Evolutionary conservation across 92 coral and sea anemone genomes (phyloP).

Genomic region (Epizoanthus rinbou): DNA sequence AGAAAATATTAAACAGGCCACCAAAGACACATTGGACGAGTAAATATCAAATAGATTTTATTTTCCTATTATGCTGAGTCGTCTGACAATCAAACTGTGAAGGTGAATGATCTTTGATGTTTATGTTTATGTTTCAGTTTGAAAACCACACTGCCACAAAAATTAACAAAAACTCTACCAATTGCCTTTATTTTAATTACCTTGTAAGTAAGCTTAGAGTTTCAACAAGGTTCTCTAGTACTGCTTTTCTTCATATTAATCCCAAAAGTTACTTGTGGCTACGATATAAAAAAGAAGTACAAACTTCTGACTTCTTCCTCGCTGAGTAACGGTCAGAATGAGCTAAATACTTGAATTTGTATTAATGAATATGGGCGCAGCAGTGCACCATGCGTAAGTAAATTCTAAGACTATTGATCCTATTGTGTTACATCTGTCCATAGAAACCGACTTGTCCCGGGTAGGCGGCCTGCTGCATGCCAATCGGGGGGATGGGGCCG

Average conservation of each 20-base stretch:
- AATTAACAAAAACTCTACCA: conserved; percentile 30
- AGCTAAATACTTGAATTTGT: conserved; percentile 42
- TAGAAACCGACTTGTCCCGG: conserved; percentile 51
- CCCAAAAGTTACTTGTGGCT: conserved; percentile 23
- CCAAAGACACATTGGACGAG: not conserved
- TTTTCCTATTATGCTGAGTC: conserved; percentile 23
- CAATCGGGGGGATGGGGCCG: not conserved
- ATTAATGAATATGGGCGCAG: conserved; percentile 24
- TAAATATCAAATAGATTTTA: conserved; percentile 40
- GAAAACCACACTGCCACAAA: conserved; percentile 35
- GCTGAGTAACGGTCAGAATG: not conserved
- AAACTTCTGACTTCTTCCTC: conserved; percentile 3
- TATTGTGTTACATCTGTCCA: conserved; percentile 42
- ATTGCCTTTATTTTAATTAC: conserved; percentile 30
- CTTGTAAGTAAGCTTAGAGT: conserved; percentile 5
- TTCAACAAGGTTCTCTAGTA: conserved; percentile 3
- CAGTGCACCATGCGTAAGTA: conserved; percentile 37
- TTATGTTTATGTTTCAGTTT: conserved; percentile 18
- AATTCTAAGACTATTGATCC: conserved; percentile 36
- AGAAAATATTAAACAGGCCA: conserved; percentile 25
- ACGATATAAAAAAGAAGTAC: conserved; percentile 39
- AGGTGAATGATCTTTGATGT: conserved; percentile 21
- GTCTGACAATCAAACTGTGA: conserved; percentile 31
- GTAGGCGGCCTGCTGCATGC: conserved; percentile 39
- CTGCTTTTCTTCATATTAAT: conserved; percentile 1